phyloP scores from a whole-genome alignment of 2,797 vertebrate genomes.

The Danio aesculapii region DNA sequence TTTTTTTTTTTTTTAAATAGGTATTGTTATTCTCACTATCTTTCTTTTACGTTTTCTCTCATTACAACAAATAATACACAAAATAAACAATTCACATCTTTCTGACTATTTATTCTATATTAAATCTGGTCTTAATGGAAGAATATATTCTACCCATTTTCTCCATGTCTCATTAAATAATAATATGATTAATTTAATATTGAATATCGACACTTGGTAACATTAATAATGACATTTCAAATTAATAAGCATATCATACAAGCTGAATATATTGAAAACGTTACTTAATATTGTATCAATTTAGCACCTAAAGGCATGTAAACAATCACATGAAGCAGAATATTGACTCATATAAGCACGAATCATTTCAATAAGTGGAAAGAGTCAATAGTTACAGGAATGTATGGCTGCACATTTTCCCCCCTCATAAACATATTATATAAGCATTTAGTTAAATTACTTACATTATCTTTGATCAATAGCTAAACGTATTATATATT shows the following conservation, averaged over 20 bases:
- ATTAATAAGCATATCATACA: background rate
- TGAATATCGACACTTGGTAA: background rate
- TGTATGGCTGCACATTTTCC: background rate
- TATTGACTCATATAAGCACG: background rate
- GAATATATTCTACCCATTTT: too few relatives aligned
- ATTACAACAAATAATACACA: too few relatives aligned
- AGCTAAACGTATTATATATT: too few relatives aligned
- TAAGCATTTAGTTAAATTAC: background rate
- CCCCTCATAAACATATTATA: background rate
- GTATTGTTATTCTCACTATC: too few relatives aligned
- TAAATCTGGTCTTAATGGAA: too few relatives aligned
- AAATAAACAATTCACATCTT: too few relatives aligned
- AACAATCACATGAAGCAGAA: background rate
- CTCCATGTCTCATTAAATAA: too few relatives aligned
- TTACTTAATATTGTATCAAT: background rate
- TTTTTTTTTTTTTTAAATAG: too few relatives aligned
- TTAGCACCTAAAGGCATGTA: background rate
- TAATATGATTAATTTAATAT: too few relatives aligned
- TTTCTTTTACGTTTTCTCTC: too few relatives aligned
- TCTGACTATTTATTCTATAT: too few relatives aligned
- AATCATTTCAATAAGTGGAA: background rate
- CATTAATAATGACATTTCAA: background rate
- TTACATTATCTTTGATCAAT: background rate
- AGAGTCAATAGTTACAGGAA: background rate
- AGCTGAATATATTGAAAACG: too few relatives aligned